These are phyloP conservation scores for Anastatus disparis DNA, from an alignment of 1,140 invertebrate species.

Conservation along the genomic window DNA sequence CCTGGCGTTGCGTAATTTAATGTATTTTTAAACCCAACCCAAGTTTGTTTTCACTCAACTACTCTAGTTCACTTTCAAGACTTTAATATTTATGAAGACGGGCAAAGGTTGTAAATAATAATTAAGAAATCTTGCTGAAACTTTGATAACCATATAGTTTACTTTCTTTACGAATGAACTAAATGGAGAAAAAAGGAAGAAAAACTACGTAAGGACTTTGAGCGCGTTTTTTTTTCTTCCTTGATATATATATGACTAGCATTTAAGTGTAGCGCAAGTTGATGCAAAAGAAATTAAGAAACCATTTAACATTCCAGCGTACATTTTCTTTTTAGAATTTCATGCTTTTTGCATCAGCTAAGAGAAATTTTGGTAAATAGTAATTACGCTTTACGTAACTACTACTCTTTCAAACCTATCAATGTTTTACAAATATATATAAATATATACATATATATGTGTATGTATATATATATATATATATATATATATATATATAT, in stretches of 20 bases:
- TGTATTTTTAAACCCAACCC: constrained; percentile 24
- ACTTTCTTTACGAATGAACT: neutral
- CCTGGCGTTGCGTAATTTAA: constrained; percentile 9
- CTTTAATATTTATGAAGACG: constrained; percentile 34
- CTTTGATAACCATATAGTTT: constrained; percentile 27
- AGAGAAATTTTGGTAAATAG: constrained; percentile 22
- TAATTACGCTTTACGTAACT: constrained; percentile 2
- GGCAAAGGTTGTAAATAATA: constrained; percentile 34
- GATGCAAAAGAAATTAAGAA: constrained; percentile 21
- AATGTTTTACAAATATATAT: no score
- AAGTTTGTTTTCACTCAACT: constrained; percentile 8
- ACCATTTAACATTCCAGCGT: constrained; percentile 20
- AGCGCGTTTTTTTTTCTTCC: no score
- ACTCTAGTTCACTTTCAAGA: constrained; percentile 4
- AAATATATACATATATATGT: no score
- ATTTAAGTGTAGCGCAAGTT: neutral
- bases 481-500: no score
- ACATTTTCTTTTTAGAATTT: neutral
- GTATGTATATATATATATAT: no score
- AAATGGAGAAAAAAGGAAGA: neutral
- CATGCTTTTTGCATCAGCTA: neutral
- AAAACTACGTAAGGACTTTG: no score
- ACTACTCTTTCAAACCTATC: neutral
- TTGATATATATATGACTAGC: neutral
- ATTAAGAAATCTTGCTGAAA: constrained; percentile 26